Percentiles rank a stretch among this genome's conserved stretches.
Evolutionary conservation across 2,113 vertebrate species (phyloP).

Genomic region (Dicerorhinus sumatrensis): DNA sequence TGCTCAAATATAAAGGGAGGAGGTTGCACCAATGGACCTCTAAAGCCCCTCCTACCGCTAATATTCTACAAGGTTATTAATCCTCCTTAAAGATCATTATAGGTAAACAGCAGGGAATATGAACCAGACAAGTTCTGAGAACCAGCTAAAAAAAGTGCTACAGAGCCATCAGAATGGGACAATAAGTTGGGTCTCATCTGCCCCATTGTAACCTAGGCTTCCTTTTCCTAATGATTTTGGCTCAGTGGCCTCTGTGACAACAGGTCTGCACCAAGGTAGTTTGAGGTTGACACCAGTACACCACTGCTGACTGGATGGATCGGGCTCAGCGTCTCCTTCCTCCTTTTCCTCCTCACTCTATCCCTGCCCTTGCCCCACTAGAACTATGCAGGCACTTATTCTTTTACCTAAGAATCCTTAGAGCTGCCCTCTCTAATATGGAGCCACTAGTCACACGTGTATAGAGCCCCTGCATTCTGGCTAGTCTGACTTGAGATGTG

Average conservation of each 20-base stretch:
- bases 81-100: neutral
- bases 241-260: neutral
- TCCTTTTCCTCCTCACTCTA: neutral
- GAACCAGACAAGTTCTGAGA: neutral
- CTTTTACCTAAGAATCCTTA: neutral
- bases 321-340: too few relatives aligned
- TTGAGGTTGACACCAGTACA: neutral
- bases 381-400: neutral
- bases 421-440: neutral
- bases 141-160: neutral
- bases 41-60: neutral
- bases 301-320: neutral
- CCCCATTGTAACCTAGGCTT: neutral
- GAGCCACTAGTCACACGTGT: neutral
- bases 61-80: neutral
- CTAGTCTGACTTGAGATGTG: neutral
- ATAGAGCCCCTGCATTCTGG: neutral
- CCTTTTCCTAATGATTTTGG: neutral
- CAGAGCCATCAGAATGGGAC: neutral
- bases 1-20: neutral
- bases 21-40: neutral
- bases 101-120: neutral
- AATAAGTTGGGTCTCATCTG: neutral
- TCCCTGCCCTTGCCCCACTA: neutral
- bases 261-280: neutral